A percentile compares a stretch with the other conserved stretches of the same genome.
Evolutionary conservation across 1,140 invertebrate genomes (phyloP).

Genomic region (Orchesella cincta): DNA sequence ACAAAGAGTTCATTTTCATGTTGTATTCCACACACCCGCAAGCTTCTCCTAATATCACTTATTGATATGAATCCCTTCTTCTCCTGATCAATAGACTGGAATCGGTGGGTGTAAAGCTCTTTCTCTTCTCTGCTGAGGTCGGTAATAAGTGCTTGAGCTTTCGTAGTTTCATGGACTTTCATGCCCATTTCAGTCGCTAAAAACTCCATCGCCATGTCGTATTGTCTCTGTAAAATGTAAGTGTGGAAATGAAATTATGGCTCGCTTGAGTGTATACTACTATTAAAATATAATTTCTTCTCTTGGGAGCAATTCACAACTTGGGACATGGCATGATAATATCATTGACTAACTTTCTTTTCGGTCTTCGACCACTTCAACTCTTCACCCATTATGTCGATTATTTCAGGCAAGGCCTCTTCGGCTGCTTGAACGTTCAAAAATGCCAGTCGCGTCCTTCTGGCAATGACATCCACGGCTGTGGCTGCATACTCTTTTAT

Average conservation of each 20-base stretch:
- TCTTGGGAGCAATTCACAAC: neutral
- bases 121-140: constrained; percentile 95
- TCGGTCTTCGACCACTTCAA: constrained; percentile 86
- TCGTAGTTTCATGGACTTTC: constrained; percentile 82
- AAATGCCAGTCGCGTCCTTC: constrained; percentile 89
- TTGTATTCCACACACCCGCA: constrained; percentile 73
- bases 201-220: constrained; percentile 77
- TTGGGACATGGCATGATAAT: neutral
- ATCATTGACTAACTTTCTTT: constrained; percentile 62
- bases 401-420: constrained; percentile 87
- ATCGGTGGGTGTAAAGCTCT: constrained; percentile 87
- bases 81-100: constrained; percentile 92
- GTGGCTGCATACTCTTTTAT: constrained; percentile 93
- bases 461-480: constrained; percentile 93
- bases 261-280: no score
- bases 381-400: constrained; percentile 96
- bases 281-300: neutral
- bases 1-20: neutral
- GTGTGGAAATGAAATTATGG: no score
- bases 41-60: constrained; percentile 89
- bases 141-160: constrained; percentile 79
- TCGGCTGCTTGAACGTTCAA: constrained; percentile 94
- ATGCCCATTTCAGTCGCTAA: constrained; percentile 95
- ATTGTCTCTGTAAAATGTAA: constrained; percentile 68
- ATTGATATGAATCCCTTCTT: constrained; percentile 97